A percentile compares a stretch with the other conserved stretches of the same genome.
These are phyloP conservation scores for Phalloptychus januarius DNA, from an alignment of 2,797 vertebrate genomes.

Conservation along the genomic window DNA sequence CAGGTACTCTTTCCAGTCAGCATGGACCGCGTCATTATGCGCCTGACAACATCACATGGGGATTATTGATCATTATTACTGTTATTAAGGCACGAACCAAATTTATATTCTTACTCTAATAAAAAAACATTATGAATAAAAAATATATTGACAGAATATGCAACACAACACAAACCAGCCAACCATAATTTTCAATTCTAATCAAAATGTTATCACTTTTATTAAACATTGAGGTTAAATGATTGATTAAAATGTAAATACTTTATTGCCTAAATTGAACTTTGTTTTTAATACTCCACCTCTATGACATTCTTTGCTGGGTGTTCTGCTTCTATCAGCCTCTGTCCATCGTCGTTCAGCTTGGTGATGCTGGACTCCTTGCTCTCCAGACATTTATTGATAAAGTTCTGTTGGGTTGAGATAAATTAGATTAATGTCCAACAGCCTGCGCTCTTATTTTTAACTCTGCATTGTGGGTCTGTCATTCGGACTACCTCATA, in stretches of 20 bases:
- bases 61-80: background rate
- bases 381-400: constrained; percentile 91
- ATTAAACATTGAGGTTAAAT: background rate
- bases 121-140: background rate
- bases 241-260: background rate
- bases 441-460: background rate
- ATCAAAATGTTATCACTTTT: background rate
- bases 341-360: constrained; percentile 90
- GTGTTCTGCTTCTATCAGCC: constrained; percentile 83
- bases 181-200: background rate
- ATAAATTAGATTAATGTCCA: background rate
- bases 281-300: constrained; percentile 65
- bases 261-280: background rate
- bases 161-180: background rate
- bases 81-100: background rate
- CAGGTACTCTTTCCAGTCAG: constrained; percentile 98
- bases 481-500: constrained; percentile 84
- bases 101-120: background rate
- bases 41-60: constrained; percentile 77
- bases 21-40: constrained; percentile 94
- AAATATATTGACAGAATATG: background rate
- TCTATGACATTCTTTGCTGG: constrained; percentile 91
- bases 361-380: constrained; percentile 91
- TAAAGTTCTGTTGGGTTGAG: constrained; percentile 85
- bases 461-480: background rate